Conservation (phyloP, 1,140 invertebrate genomes). For the Ruditapes philippinarum region DNA sequence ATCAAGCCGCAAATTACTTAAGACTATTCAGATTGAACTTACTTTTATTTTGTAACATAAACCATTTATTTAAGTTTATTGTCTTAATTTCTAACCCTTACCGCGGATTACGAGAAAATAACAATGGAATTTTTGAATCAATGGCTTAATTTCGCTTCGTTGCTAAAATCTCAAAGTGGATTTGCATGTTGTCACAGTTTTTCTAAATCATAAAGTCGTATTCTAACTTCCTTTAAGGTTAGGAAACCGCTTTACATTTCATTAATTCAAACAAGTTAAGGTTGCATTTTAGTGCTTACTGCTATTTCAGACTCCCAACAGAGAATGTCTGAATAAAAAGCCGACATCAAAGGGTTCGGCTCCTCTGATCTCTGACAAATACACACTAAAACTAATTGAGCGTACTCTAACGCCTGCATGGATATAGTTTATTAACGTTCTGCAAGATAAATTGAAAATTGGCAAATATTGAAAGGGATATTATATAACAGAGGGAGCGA, state of each 20-base stretch:
- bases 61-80: no score
- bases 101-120: neutral
- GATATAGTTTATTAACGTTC: constrained; percentile 28
- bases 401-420: constrained; percentile 12
- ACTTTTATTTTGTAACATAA: no score
- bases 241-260: neutral
- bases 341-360: neutral
- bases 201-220: neutral
- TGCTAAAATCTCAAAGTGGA: neutral
- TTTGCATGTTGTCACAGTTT: neutral
- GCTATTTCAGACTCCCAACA: constrained; percentile 5
- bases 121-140: neutral
- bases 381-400: constrained; percentile 45
- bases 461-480: constrained; percentile 21
- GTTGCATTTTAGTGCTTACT: neutral
- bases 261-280: neutral
- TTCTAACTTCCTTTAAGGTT: neutral
- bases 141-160: neutral
- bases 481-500: neutral
- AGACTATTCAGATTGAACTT: no score
- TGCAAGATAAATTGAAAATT: constrained; percentile 30
- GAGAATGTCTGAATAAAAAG: neutral
- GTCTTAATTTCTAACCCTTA: no score
- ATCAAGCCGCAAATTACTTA: no score
- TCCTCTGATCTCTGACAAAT: constrained; percentile 33